Base-by-base conservation (phyloP, 2,797 vertebrate genomes). In the Phataginus tricuspis region DNA sequence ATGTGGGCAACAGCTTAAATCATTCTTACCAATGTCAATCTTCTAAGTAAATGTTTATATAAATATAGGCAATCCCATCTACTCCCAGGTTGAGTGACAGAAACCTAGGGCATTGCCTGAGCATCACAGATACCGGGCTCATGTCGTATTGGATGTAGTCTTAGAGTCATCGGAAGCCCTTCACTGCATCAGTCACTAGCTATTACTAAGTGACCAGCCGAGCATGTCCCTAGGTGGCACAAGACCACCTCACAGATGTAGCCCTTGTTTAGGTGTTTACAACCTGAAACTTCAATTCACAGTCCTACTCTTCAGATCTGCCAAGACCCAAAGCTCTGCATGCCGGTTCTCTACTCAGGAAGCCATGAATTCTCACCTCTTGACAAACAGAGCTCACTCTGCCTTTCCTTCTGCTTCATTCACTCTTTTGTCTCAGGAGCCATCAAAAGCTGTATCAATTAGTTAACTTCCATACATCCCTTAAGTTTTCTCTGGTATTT, bases 351-450 rank as follows among this genome's bases (percentile, higher is more conserved):
- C 39, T 55, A 1, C 3, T 51, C n/a, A 15, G 74, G 42, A 88
- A 97, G 53, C 83, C 68, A 42, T 63, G 77, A 80, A 90, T 87
- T 79, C 92, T 82, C 75, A 92, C 57, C 29, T 95, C 59, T 92
- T 45, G 59, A 72, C 34, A 90, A 55, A 69, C 29, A 71, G 27
- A 68, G 55, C 79, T 78, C 75, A 39, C 53, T 88, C 72, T 61
- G 79, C 59, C n/a, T 92, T 88, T 79, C 71, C 53, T 66, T 55
- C 57, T 90, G 87, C 45, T 45, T 74, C 95, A 66, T 61, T 18
- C 39, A 18, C 49, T 86, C 64, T 83, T 95, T 69, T 66, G 53
- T 85, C 77, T 94, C 34, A 57, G 4, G 55, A 71, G 42, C 72
- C 61, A 91, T 85, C 82, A 95, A 94, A 96, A 69, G 34, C 83